Evolutionary conservation across 2,888 invertebrate species (phyloP).

Genomic region (Spisula solida): DNA sequence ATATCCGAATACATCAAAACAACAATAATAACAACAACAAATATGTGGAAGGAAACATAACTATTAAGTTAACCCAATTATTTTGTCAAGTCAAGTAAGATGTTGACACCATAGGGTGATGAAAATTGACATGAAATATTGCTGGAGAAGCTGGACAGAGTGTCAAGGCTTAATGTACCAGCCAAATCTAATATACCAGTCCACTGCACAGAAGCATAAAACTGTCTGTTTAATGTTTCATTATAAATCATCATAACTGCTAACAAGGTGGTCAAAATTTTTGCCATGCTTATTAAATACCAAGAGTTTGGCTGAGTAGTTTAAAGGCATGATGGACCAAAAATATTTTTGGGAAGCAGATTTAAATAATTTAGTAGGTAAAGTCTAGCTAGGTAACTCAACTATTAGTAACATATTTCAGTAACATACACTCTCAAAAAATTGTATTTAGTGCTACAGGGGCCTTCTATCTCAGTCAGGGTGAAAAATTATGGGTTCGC

Average conservation of each 20-base stretch:
- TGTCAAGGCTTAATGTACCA: conserved; percentile 1
- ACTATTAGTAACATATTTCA: no score
- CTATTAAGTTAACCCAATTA: neutral
- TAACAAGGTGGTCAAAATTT: neutral
- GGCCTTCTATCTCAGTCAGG: no score
- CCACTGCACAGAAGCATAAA: neutral
- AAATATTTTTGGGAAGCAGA: no score
- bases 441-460: no score
- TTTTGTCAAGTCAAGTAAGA: neutral
- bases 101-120: neutral
- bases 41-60: no score
- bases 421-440: no score
- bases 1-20: neutral
- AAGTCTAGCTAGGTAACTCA: no score
- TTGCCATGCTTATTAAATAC: neutral
- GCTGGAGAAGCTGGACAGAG: neutral
- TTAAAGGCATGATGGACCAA: no score
- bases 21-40: neutral
- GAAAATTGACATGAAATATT: conserved; percentile 9
- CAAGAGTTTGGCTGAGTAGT: no score
- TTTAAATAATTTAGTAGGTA: no score
- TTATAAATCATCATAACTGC: neutral
- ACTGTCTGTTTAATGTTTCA: neutral
- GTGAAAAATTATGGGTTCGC: no score
- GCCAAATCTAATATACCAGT: neutral